These are phyloP conservation scores for Mus spicilegus DNA, from an alignment of 2,113 vertebrate genomes.

Conservation along the genomic window DNA sequence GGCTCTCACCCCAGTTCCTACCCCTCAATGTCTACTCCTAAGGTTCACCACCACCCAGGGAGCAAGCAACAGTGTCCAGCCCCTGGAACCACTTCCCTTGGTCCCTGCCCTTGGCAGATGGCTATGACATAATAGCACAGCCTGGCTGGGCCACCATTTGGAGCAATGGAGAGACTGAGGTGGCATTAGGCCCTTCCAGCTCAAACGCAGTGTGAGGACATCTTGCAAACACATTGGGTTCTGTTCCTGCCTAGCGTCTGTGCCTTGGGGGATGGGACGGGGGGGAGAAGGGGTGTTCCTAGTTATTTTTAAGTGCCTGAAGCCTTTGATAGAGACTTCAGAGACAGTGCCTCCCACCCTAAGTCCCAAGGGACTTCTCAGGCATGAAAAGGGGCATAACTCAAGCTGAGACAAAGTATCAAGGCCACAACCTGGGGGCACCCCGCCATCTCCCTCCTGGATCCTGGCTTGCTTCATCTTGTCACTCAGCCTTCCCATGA, in stretches of 20 bases:
- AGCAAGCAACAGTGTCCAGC: not conserved
- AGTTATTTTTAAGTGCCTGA: conserved; percentile 78
- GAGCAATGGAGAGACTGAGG: not conserved
- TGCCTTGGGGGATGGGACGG: not conserved
- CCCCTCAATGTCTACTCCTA: not conserved
- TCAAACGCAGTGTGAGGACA: not conserved
- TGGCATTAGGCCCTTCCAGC: not conserved
- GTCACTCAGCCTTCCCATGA: not conserved
- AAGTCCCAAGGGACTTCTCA: not conserved
- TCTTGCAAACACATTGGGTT: conserved; percentile 76
- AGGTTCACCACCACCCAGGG: not conserved
- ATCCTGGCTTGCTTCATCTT: not conserved
- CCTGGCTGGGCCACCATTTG: not conserved
- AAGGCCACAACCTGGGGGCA: not conserved
- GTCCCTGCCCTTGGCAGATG: not conserved
- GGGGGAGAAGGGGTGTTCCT: conserved; percentile 48
- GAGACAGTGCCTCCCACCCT: conserved; percentile 4
- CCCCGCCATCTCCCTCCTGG: fast-evolving
- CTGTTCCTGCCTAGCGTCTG: not conserved
- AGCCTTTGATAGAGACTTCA: conserved; percentile 82
- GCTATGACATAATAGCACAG: not conserved
- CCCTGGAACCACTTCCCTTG: not conserved
- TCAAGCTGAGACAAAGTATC: not conserved
- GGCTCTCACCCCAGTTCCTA: not conserved
- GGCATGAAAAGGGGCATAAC: not conserved